phyloP scores from a whole-genome alignment of 2,888 invertebrate species.

The Drosophila imparisetae region DNA sequence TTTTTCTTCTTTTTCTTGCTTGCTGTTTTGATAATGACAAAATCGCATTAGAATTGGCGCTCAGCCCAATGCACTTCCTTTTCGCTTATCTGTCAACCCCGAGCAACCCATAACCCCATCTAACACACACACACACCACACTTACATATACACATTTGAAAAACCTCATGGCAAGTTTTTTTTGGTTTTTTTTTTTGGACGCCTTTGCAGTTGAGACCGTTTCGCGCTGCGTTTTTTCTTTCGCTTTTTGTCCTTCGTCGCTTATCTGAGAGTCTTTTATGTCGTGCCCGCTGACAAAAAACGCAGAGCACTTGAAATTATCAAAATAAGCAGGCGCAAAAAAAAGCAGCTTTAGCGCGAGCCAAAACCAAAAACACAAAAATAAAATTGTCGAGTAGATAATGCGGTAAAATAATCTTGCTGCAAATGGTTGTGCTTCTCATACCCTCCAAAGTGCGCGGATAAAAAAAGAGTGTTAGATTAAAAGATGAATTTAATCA shows the following conservation, averaged over 20 bases:
- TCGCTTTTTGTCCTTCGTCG: constrained; percentile 15
- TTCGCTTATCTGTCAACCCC: constrained; percentile 51
- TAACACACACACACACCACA: constrained; percentile 5
- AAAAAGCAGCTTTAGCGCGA: background rate
- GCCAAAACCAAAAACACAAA: constrained; percentile 28
- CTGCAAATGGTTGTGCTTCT: constrained; percentile 37
- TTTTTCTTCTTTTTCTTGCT: constrained; percentile 24
- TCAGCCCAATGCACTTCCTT: constrained; percentile 83
- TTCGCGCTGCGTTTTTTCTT: constrained; percentile 37
- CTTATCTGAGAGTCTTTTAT: constrained; percentile 63
- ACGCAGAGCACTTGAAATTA: constrained; percentile 63
- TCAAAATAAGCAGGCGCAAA: constrained; percentile 36
- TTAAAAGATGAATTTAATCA: background rate
- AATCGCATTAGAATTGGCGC: constrained; percentile 84
- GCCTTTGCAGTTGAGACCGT: constrained; percentile 39
- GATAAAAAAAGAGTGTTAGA: background rate
- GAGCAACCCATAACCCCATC: constrained; percentile 11
- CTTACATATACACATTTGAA: constrained; percentile 6
- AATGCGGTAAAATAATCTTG: constrained; percentile 74
- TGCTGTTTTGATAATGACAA: constrained; percentile 63
- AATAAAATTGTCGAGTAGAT: constrained; percentile 61
- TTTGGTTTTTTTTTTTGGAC: constrained; percentile 22
- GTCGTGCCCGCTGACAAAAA: constrained; percentile 44
- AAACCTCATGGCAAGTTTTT: constrained; percentile 22
- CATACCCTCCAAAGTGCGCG: background rate